These are phyloP conservation scores for Macrophya annulata DNA, from an alignment of 2,888 invertebrate genomes.

Conservation along the genomic window DNA sequence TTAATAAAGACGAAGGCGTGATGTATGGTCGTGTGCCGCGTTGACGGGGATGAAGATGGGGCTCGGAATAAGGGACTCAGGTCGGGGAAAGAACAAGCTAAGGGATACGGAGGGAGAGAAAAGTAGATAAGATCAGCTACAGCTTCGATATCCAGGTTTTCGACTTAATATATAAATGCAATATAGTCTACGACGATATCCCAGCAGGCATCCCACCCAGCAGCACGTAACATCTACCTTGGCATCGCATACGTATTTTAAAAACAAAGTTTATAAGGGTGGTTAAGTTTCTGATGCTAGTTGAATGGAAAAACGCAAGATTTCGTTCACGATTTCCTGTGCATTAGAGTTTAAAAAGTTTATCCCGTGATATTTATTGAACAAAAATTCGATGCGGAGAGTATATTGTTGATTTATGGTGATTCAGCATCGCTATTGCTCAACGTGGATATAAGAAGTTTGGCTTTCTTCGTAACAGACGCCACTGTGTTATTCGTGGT, in stretches of 20 bases:
- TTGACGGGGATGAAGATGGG: constrained; percentile 53
- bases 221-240: constrained; percentile 20
- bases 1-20: constrained; percentile 78
- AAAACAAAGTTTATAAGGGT: not conserved
- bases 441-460: constrained; percentile 30
- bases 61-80: constrained; percentile 43
- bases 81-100: not conserved
- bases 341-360: constrained; percentile 13
- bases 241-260: not conserved
- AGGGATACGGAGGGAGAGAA: constrained; percentile 2
- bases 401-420: constrained; percentile 9
- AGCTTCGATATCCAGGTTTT: constrained; percentile 46
- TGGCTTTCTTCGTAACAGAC: not conserved
- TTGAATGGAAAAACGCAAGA: not conserved
- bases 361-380: not conserved
- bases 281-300: not conserved
- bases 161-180: constrained; percentile 43
- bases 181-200: constrained; percentile 5
- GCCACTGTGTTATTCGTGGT: constrained; percentile 29
- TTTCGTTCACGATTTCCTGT: not conserved
- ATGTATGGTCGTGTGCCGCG: constrained; percentile 71
- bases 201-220: not conserved
- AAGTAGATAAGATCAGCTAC: constrained; percentile 36
- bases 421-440: constrained; percentile 27
- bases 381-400: constrained; percentile 33